phyloP scores from a whole-genome alignment of 2,797 vertebrate species.

The Halcyon chelicuti region DNA sequence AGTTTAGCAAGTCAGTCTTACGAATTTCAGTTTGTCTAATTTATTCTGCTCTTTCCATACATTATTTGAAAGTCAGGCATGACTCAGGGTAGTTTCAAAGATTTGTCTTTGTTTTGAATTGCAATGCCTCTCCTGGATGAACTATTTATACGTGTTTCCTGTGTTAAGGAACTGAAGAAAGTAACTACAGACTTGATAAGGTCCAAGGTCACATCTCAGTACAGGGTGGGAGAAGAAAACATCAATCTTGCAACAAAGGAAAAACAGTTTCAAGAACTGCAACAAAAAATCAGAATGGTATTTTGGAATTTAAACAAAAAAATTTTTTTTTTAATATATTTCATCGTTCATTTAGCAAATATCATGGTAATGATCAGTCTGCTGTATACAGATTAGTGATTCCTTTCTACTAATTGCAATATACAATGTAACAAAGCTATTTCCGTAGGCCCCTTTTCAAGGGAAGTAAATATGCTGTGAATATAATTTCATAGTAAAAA shows the following conservation, averaged over 20 bases:
- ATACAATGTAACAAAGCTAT: background rate
- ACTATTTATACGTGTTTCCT: constrained; percentile 75
- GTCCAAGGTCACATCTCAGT: constrained; percentile 83
- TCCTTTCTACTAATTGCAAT: background rate
- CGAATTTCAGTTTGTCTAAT: background rate
- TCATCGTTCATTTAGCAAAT: background rate
- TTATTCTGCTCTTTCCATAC: constrained; percentile 13
- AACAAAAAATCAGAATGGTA: constrained; percentile 87
- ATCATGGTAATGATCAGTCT: background rate
- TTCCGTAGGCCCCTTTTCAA: background rate
- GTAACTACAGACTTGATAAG: constrained; percentile 86
- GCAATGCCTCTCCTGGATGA: constrained; percentile 56
- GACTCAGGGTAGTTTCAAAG: constrained; percentile 40
- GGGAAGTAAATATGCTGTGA: background rate
- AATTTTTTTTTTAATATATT: background rate
- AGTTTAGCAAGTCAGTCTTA: background rate
- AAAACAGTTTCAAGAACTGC: constrained; percentile 86
- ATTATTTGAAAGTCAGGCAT: constrained; percentile 11
- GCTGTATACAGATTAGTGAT: background rate
- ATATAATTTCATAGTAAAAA: background rate
- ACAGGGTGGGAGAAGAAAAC: constrained; percentile 81
- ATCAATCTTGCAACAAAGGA: constrained; percentile 78
- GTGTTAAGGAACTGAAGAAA: constrained; percentile 88
- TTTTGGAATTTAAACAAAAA: constrained; percentile 76
- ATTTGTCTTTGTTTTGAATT: constrained; percentile 69